phyloP scores from a whole-genome alignment of 2,113 vertebrate species.

The Mesoclemmys tuberculata region DNA sequence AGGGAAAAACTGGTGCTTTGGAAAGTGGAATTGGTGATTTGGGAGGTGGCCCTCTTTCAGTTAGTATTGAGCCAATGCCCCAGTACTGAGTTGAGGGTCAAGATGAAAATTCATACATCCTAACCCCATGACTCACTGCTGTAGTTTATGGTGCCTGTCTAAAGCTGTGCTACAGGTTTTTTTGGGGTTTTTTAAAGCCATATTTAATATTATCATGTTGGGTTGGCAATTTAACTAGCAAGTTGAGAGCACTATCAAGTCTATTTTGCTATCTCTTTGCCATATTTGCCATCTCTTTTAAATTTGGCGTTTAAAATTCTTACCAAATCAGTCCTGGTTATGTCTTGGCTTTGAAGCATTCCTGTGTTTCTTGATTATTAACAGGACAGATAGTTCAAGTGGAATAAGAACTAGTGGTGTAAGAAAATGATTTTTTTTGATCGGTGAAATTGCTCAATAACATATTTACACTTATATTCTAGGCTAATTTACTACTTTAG shows the following conservation, averaged over 20 bases:
- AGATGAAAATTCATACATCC: constrained; percentile 48
- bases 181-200: constrained; percentile 53
- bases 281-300: too few species aligned
- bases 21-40: background rate
- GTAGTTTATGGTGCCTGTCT: constrained; percentile 9
- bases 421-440: constrained; percentile 1
- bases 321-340: constrained; percentile 55
- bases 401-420: background rate
- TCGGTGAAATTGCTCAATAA: background rate
- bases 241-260: constrained; percentile 40
- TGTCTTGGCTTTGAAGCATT: constrained; percentile 29
- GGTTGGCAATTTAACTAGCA: constrained; percentile 40
- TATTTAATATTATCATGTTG: constrained; percentile 58
- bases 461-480: background rate
- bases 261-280: constrained; percentile 42
- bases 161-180: constrained; percentile 22
- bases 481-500: background rate
- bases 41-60: background rate
- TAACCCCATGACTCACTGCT: constrained; percentile 62
- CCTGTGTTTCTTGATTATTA: constrained; percentile 40
- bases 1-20: background rate
- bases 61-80: constrained; percentile 33
- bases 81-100: constrained; percentile 31
- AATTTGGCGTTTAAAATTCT: constrained; percentile 42
- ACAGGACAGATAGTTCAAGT: constrained; percentile 14